These are phyloP conservation scores for Uria aalge DNA, from an alignment of 2,113 vertebrate species.

Conservation along the genomic window DNA sequence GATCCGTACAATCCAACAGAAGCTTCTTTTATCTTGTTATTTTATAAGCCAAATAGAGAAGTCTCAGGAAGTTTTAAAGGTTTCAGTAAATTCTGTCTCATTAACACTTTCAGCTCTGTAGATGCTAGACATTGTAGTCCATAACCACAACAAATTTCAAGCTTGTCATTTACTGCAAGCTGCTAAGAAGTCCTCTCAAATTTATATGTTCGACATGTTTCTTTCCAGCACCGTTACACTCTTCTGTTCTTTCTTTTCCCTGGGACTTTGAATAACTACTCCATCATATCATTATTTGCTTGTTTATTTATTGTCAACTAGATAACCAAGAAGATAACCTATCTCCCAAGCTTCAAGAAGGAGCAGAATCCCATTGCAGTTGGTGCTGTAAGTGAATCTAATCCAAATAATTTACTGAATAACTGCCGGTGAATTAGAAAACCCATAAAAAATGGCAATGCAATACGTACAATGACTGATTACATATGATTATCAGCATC, in stretches of 20 bases:
- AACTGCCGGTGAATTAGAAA: not conserved
- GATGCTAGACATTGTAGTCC: not conserved
- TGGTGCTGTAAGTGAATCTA: not conserved
- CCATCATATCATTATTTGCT: not conserved
- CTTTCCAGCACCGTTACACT: not conserved
- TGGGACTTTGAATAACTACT: not conserved
- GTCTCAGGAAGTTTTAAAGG: not conserved
- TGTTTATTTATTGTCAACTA: not conserved
- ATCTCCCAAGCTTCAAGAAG: not conserved
- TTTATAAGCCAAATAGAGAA: not conserved
- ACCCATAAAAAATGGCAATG: not conserved
- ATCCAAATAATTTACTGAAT: not conserved
- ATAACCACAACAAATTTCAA: not conserved
- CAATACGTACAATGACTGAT: not conserved
- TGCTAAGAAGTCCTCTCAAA: not conserved
- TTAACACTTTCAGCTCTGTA: not conserved
- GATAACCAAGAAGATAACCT: not conserved
- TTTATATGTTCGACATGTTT: not conserved
- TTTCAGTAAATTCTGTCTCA: not conserved
- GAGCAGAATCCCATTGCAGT: not conserved
- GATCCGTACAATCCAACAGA: not conserved
- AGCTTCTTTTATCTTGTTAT: not conserved
- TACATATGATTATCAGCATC: too few relatives aligned
- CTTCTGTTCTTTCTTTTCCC: not conserved
- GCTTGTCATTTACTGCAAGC: not conserved